phyloP scores from a whole-genome alignment of 2,113 vertebrate genomes.

The Otis tarda region DNA sequence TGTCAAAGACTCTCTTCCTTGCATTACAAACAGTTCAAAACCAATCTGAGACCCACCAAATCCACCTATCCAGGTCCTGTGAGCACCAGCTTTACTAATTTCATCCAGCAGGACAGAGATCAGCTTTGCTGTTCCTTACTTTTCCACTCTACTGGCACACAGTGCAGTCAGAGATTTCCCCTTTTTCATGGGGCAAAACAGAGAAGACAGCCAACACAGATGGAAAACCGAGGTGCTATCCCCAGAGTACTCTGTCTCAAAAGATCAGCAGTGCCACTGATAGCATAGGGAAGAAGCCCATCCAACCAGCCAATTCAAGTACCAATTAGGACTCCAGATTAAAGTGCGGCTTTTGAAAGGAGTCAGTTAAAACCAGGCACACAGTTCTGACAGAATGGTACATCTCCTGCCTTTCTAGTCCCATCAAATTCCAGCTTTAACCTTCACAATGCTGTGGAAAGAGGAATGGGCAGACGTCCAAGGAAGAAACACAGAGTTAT shows the following conservation, averaged over 20 bases:
- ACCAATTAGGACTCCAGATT: not conserved
- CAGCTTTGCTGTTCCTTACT: not conserved
- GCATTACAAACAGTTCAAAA: not conserved
- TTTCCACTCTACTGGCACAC: not conserved
- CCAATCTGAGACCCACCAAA: not conserved
- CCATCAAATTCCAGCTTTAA: not conserved
- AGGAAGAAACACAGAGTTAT: not conserved
- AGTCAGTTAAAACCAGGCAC: not conserved
- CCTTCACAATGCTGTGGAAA: not conserved
- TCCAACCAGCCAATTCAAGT: not conserved
- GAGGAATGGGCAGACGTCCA: not conserved
- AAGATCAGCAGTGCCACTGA: not conserved
- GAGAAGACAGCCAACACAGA: not conserved
- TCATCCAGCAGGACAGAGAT: not conserved
- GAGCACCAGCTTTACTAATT: not conserved
- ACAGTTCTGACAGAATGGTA: rapidly evolving
- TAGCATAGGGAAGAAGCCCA: not conserved
- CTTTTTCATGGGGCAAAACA: not conserved
- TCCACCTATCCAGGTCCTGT: not conserved
- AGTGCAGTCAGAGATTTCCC: not conserved
- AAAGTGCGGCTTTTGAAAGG: not conserved
- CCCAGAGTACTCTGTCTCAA: not conserved
- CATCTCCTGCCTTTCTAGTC: not conserved
- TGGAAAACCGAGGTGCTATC: not conserved
- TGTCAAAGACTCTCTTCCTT: not conserved